Evolutionary conservation across 2,888 invertebrate species (phyloP).

Genomic region (Acleris holmiana): DNA sequence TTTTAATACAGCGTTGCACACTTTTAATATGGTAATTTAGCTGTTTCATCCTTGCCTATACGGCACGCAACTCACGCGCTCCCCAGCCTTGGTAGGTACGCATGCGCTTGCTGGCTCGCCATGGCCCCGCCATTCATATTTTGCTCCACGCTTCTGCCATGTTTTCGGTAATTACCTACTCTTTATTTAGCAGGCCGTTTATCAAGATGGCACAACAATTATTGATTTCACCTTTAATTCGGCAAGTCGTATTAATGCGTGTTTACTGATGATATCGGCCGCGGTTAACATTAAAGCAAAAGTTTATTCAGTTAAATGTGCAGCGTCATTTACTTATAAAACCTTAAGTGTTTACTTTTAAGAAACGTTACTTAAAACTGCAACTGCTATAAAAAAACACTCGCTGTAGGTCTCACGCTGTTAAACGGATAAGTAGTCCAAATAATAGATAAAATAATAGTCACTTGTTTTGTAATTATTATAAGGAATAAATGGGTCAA

Average conservation of each 20-base stretch:
- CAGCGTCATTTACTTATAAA: not conserved
- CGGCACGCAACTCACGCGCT: slow-evolving; percentile 45
- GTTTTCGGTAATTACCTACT: slow-evolving; percentile 49
- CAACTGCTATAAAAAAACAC: too few species aligned
- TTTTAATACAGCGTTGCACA: too few species aligned
- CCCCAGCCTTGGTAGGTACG: slow-evolving; percentile 46
- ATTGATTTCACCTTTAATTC: slow-evolving; percentile 39
- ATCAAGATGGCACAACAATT: slow-evolving; percentile 41
- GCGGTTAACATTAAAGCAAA: slow-evolving; percentile 11
- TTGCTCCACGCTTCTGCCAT: slow-evolving; percentile 45
- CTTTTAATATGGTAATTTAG: not conserved
- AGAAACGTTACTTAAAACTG: too few species aligned
- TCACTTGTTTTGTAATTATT: too few species aligned
- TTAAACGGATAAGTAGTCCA: too few species aligned
- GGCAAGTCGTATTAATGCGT: slow-evolving; percentile 33
- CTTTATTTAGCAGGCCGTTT: slow-evolving; percentile 48
- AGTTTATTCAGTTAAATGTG: slow-evolving; percentile 4
- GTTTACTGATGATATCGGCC: slow-evolving; percentile 21
- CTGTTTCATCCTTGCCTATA: slow-evolving; percentile 1
- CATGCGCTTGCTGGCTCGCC: slow-evolving; percentile 52
- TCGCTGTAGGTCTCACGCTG: too few species aligned
- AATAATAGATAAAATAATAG: too few species aligned
- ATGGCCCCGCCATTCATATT: slow-evolving; percentile 47
- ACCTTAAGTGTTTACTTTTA: not conserved
- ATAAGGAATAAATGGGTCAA: too few species aligned